Percentiles rank a stretch among this genome's conserved stretches.
Conservation (phyloP, 2,888 invertebrate genomes). For the Stenodera caucasica region DNA sequence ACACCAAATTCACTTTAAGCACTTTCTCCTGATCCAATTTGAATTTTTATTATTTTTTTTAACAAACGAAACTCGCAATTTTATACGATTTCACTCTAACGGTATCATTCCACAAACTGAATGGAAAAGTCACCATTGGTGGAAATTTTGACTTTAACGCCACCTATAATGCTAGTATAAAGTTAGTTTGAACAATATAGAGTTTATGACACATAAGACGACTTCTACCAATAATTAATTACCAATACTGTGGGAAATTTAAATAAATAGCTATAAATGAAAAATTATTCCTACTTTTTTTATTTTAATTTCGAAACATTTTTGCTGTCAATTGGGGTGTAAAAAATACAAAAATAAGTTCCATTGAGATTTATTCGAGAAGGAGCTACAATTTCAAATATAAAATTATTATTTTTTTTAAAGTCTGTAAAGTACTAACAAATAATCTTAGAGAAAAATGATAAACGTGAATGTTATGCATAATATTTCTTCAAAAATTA, state of each 20-base stretch:
- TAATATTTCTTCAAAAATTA: neutral
- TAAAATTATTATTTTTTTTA: neutral
- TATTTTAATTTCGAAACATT: no score
- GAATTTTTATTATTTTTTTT: no score
- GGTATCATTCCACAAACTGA: neutral
- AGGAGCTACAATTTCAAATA: neutral
- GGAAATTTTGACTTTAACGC: neutral
- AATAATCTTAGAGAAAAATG: neutral
- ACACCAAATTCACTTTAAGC: no score
- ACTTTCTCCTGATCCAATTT: no score
- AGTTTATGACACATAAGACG: neutral
- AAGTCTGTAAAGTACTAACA: neutral
- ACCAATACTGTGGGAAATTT: neutral
- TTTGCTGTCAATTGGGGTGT: neutral
- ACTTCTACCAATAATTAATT: neutral
- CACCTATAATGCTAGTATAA: neutral
- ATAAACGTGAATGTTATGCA: no score
- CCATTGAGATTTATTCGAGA: conserved; percentile 3
- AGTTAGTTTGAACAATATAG: neutral
- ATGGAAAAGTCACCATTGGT: neutral
- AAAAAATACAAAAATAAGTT: neutral
- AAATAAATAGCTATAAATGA: neutral
- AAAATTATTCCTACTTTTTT: no score
- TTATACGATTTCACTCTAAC: neutral
- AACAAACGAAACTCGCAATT: neutral